These are phyloP conservation scores for Ernsta delagoae DNA, from an alignment of 2,888 invertebrate genomes.

Conservation along the genomic window DNA sequence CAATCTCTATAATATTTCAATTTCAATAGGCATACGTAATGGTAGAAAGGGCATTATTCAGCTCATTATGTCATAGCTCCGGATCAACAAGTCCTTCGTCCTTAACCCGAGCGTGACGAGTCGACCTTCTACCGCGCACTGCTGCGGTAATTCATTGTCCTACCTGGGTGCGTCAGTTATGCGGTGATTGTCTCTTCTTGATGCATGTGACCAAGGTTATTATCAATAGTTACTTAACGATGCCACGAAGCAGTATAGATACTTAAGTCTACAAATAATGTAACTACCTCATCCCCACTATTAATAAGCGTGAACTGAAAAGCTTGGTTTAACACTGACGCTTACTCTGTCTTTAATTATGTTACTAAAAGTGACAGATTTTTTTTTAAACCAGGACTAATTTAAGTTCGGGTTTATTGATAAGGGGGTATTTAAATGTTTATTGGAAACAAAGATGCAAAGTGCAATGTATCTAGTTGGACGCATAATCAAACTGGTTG, in stretches of 20 bases:
- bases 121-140: constrained; percentile 74
- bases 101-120: constrained; percentile 84
- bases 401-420: too few species aligned
- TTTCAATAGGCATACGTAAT: constrained; percentile 10
- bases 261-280: constrained; percentile 34
- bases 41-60: constrained; percentile 37
- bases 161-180: constrained; percentile 79
- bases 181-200: constrained; percentile 83
- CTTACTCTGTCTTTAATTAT: too few species aligned
- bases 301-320: too few species aligned
- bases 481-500: too few species aligned
- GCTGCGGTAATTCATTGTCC: constrained; percentile 73
- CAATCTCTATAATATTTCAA: not conserved
- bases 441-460: too few species aligned
- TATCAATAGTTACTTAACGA: constrained; percentile 40
- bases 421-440: too few species aligned
- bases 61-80: constrained; percentile 35
- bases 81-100: constrained; percentile 61
- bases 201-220: constrained; percentile 68
- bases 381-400: too few species aligned
- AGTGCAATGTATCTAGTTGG: too few species aligned
- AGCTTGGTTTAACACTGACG: too few species aligned
- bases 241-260: constrained; percentile 35
- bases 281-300: too few species aligned
- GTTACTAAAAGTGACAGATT: too few species aligned